phyloP scores from a whole-genome alignment of 2,113 vertebrate species.

The Sylvietta virens region DNA sequence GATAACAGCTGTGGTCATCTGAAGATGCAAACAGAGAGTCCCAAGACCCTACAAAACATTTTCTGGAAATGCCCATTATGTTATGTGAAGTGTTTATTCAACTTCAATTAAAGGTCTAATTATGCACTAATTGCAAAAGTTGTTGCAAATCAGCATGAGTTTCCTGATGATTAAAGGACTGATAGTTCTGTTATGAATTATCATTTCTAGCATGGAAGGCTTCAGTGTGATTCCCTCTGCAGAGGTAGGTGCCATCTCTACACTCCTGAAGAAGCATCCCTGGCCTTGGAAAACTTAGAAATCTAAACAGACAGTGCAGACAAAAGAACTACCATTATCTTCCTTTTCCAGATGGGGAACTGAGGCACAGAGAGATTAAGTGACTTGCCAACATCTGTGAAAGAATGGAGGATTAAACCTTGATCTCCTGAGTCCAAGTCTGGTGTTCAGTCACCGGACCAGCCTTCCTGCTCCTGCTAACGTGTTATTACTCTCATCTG shows the following conservation, averaged over 20 bases:
- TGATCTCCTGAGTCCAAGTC: slow-evolving; percentile 59
- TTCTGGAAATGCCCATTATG: neutral
- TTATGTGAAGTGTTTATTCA: neutral
- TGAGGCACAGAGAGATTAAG: slow-evolving; percentile 65
- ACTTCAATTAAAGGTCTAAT: neutral
- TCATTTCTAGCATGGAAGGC: neutral
- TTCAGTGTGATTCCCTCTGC: neutral
- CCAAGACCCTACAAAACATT: neutral
- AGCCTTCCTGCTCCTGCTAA: neutral
- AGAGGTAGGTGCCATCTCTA: neutral
- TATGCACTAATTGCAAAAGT: neutral
- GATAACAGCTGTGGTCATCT: neutral
- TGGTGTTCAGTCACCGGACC: slow-evolving; percentile 47
- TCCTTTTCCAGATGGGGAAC: slow-evolving; percentile 59
- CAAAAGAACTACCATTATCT: slow-evolving; percentile 55
- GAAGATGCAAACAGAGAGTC: neutral
- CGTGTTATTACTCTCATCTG: slow-evolving; percentile 39
- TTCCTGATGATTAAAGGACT: neutral
- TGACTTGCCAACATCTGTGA: slow-evolving; percentile 65
- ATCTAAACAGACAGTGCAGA: slow-evolving; percentile 44
- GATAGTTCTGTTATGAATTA: neutral
- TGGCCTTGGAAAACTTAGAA: slow-evolving; percentile 54
- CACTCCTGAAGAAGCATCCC: slow-evolving; percentile 16
- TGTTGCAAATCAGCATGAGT: neutral
- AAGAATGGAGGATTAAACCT: slow-evolving; percentile 64